These are phyloP conservation scores for Rotaria macrura DNA, from an alignment of 2,888 invertebrate genomes.

Conservation along the genomic window DNA sequence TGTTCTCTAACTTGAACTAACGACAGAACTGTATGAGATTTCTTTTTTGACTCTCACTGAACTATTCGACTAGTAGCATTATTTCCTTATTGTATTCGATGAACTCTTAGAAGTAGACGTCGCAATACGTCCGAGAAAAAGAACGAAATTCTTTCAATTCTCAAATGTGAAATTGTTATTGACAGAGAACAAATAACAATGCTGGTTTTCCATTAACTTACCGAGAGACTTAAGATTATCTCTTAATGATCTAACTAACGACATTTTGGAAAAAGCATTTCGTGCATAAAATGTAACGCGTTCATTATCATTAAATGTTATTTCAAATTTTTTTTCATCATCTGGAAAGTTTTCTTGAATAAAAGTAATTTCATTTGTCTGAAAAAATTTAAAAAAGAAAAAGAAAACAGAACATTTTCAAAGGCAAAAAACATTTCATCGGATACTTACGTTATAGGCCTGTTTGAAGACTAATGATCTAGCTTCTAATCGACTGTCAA, in stretches of 20 bases:
- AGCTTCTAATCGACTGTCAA: neutral
- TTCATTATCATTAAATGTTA: slow-evolving; percentile 14
- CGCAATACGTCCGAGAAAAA: too few relatives aligned
- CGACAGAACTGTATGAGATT: too few relatives aligned
- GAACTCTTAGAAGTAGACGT: too few relatives aligned
- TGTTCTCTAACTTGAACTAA: too few relatives aligned
- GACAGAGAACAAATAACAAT: too few relatives aligned
- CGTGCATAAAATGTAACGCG: neutral
- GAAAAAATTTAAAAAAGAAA: neutral
- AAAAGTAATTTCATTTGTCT: slow-evolving; percentile 15
- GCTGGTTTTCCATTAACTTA: neutral
- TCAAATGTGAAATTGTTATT: too few relatives aligned
- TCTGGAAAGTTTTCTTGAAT: slow-evolving; percentile 13
- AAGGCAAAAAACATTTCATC: neutral
- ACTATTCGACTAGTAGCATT: too few relatives aligned
- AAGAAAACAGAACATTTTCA: neutral
- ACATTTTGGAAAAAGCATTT: slow-evolving; percentile 8
- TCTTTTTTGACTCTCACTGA: too few relatives aligned
- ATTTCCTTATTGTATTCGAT: too few relatives aligned
- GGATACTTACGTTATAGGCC: neutral
- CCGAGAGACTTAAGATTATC: neutral
- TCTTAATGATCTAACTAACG: neutral
- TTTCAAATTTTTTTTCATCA: slow-evolving; percentile 20
- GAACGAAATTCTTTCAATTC: too few relatives aligned
- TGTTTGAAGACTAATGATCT: neutral